Conservation (phyloP, 2,797 vertebrate species). For the Mormyrops attenuatus region DNA sequence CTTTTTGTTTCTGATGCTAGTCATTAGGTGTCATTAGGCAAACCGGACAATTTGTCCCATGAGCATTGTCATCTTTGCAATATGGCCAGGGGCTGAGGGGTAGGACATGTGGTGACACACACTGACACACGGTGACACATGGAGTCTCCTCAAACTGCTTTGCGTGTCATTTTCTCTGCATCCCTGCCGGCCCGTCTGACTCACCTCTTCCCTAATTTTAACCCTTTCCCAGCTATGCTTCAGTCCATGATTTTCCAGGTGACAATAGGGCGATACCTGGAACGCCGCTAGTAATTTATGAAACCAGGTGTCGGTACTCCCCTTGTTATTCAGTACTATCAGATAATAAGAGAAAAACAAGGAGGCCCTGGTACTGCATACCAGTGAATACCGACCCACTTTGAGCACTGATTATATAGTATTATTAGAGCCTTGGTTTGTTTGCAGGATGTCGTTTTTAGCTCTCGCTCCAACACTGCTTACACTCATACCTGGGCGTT, state of each 20-base stretch:
- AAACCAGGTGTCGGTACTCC: background rate
- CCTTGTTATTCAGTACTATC: background rate
- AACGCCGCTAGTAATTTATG: background rate
- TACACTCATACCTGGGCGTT: background rate
- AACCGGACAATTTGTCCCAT: background rate
- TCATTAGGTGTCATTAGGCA: background rate
- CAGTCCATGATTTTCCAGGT: background rate
- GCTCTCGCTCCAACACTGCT: background rate
- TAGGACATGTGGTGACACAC: background rate
- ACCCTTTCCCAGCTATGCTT: background rate
- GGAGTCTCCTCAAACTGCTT: background rate
- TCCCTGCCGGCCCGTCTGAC: background rate
- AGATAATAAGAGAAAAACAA: background rate
- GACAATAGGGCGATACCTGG: background rate
- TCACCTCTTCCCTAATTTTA: background rate
- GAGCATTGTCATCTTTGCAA: background rate
- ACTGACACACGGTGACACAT: background rate
- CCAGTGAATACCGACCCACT: background rate
- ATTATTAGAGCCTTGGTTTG: background rate
- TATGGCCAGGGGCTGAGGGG: background rate
- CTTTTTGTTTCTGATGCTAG: background rate
- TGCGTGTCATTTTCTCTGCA: background rate
- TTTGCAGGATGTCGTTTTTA: background rate
- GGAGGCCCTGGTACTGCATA: background rate
- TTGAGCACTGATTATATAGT: background rate